Evolutionary conservation across 2,888 invertebrate species (phyloP), one percentile per base, ranked within the genome.

Genomic region (Dione vanillae): DNA sequence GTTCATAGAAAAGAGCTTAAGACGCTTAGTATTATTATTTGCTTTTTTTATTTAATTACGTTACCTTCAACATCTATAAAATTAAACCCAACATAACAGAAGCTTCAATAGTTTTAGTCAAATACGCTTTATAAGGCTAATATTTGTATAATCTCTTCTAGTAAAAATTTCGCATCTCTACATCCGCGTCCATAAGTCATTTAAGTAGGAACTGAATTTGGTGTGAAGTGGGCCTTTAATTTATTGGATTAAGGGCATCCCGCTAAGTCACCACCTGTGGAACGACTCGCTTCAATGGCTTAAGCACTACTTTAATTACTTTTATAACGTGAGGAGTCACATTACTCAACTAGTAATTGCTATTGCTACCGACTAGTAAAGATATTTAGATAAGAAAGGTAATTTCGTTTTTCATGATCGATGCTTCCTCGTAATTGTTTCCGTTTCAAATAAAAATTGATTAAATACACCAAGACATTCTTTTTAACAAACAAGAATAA

Each of bases 211-310:
- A 79, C 79, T 79, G 84, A 69, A 83, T 83, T 83, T 77, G 80
- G 80, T 79, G 86, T 80, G 85, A 85, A 82, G 83, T 79, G 80
- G 76, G 62, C 69, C 61, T 80, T 82, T 88, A 90, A 90, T 90
- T 90, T 89, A 90, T 89, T 79, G 83, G 83, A 83, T 82, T 82
- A 83, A 85, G 87, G 88, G 72, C 54, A 83, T 81, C 81, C 83
- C 85, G 62, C 87, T 86, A 89, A 89, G 84, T 83, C 80, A 83
- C 89, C 91, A 91, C 91, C 91, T 91, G 90, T 91, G 85, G 91
- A 85, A 86, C 84, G 82, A 85, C 85, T 84, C 51, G 71, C 69
- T 49, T 40, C 68, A 54, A 49, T 64, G 62, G 59, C 59, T 54
- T 65, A 47, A 59, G 47, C 49, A 64, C 49, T 64, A 64, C 64